phyloP scores from a whole-genome alignment of 2,797 vertebrate species.

The Pangasius krempfi region DNA sequence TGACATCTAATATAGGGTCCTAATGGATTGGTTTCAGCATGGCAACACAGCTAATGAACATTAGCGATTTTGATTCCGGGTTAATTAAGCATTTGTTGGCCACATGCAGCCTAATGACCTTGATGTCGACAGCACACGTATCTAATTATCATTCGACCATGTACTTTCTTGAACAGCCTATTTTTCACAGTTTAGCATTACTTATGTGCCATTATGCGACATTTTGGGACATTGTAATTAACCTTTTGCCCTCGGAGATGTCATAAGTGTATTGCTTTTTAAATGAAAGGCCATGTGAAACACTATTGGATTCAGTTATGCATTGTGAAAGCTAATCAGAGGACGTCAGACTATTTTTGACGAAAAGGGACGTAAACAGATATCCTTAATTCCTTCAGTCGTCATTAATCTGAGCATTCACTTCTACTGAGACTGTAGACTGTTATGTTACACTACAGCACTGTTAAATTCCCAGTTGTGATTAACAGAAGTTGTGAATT shows the following conservation, averaged over 20 bases:
- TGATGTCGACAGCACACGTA: slow-evolving; percentile 35
- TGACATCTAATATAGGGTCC: slow-evolving; percentile 25
- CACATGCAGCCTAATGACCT: slow-evolving; percentile 41
- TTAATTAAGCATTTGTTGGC: slow-evolving; percentile 54
- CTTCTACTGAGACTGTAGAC: not conserved
- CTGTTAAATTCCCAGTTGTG: not conserved
- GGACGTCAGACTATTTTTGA: not conserved
- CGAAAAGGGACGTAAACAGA: not conserved
- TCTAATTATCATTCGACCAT: slow-evolving; percentile 36
- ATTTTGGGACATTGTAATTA: slow-evolving; percentile 13
- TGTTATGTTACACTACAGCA: not conserved
- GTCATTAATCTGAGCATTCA: not conserved
- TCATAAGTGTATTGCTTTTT: not conserved
- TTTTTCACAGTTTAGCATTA: slow-evolving; percentile 46
- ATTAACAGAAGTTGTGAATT: not conserved
- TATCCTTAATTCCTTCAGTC: not conserved
- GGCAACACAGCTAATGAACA: slow-evolving; percentile 50
- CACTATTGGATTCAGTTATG: slow-evolving; percentile 5
- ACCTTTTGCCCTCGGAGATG: slow-evolving; percentile 20
- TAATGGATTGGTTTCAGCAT: slow-evolving; percentile 44
- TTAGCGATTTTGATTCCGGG: slow-evolving; percentile 47
- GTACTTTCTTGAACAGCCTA: slow-evolving; percentile 25
- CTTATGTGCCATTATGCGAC: slow-evolving; percentile 19
- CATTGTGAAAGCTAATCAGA: not conserved
- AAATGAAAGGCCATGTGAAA: slow-evolving; percentile 9